These are phyloP conservation scores for Phrynosoma blainvillii DNA, from an alignment of 2,113 vertebrate genomes.

Conservation along the genomic window DNA sequence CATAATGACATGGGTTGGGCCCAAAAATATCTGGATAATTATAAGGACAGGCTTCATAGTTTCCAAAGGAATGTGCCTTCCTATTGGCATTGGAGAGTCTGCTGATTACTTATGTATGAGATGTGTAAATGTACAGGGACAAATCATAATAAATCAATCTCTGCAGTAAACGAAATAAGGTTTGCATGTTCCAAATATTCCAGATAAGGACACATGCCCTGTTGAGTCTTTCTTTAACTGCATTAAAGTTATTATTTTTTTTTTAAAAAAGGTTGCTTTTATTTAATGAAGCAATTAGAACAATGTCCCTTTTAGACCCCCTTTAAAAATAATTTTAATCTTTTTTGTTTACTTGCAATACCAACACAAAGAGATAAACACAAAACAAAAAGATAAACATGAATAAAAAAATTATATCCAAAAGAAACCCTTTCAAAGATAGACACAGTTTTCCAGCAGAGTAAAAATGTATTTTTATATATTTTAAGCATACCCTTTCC, in stretches of 20 bases:
- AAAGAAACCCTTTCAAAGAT: too few species aligned
- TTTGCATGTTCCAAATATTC: background rate
- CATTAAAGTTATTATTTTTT: background rate
- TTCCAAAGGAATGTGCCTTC: background rate
- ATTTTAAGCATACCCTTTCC: too few species aligned
- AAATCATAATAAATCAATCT: background rate
- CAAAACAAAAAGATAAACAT: too few species aligned
- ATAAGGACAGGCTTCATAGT: fast-evolving
- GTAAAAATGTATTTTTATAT: too few species aligned
- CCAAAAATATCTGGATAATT: background rate
- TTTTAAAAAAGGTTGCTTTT: background rate
- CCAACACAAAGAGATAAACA: too few species aligned
- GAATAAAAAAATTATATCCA: too few species aligned
- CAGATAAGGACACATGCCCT: fast-evolving
- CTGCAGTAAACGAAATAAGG: fast-evolving
- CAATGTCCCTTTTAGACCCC: too few species aligned
- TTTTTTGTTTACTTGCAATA: too few species aligned
- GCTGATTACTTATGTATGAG: background rate
- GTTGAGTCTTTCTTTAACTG: background rate
- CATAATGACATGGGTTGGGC: background rate
- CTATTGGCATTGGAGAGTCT: background rate
- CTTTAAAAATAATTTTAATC: background rate
- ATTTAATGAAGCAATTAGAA: background rate
- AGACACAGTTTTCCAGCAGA: too few species aligned
- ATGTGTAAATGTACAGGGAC: background rate